Evolutionary conservation across 1,140 invertebrate species (phyloP).

Genomic region (Cydia pomonella): DNA sequence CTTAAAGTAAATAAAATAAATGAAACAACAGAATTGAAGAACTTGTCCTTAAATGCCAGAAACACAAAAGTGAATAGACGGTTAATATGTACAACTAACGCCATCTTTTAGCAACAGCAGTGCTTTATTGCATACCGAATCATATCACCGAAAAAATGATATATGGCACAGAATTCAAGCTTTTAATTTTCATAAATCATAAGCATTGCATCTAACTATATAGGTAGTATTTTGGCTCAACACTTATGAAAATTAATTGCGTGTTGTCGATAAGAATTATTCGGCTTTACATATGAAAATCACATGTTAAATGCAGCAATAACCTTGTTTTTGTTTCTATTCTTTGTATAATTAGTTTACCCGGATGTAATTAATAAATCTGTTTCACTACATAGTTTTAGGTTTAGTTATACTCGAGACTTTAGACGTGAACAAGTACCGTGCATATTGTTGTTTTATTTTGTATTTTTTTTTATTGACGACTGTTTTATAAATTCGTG

Average conservation of each 20-base stretch:
- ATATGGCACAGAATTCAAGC: too few relatives aligned
- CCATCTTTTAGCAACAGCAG: neutral
- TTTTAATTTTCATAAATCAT: too few relatives aligned
- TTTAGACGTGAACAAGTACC: neutral
- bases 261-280: too few relatives aligned
- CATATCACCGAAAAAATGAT: too few relatives aligned
- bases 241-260: too few relatives aligned
- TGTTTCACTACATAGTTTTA: neutral
- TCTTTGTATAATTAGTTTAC: neutral
- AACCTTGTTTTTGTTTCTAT: neutral
- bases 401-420: neutral
- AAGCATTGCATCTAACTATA: too few relatives aligned
- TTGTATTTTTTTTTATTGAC: neutral
- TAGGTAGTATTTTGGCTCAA: too few relatives aligned
- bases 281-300: too few relatives aligned
- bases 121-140: neutral
- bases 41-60: too few relatives aligned
- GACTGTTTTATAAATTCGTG: neutral
- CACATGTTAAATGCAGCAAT: constrained; percentile 19
- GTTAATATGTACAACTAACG: neutral
- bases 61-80: too few relatives aligned
- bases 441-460: neutral
- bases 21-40: neutral
- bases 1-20: too few relatives aligned
- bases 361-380: neutral